Conservation (phyloP, 2,888 invertebrate genomes). For the Leptarthrus brevirostris region DNA sequence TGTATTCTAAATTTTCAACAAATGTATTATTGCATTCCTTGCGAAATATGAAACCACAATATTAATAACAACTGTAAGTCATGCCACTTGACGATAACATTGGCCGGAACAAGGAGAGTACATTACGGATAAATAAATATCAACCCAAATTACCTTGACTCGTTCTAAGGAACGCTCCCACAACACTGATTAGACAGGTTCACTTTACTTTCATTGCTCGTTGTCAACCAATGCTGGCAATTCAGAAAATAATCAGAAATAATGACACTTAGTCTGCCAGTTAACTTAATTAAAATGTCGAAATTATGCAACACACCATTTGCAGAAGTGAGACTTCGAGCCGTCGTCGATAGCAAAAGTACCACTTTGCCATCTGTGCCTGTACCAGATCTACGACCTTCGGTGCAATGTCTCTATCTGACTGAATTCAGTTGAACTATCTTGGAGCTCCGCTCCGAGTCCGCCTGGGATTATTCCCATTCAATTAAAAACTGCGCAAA, state of each 20-base stretch:
- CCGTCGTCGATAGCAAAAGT: slow-evolving; percentile 2
- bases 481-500: slow-evolving; percentile 38
- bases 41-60: too few relatives aligned
- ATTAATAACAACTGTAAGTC: too few relatives aligned
- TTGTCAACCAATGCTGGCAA: slow-evolving; percentile 32
- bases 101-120: too few relatives aligned
- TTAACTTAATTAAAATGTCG: slow-evolving; percentile 44
- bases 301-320: slow-evolving; percentile 40
- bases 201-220: neutral
- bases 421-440: slow-evolving; percentile 1
- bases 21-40: too few relatives aligned
- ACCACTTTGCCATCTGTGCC: slow-evolving; percentile 29
- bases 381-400: slow-evolving; percentile 26
- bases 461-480: slow-evolving; percentile 20
- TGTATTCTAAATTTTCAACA: too few relatives aligned
- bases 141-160: neutral
- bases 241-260: slow-evolving; percentile 30
- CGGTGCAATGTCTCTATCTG: slow-evolving; percentile 37
- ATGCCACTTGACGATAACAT: too few relatives aligned
- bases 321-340: slow-evolving; percentile 15
- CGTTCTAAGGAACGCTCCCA: slow-evolving; percentile 34
- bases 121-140: too few relatives aligned
- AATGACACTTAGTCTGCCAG: slow-evolving; percentile 32
- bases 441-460: neutral
- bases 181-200: neutral